Evolutionary conservation across 1,140 invertebrate genomes (phyloP).

Genomic region (Marisa cornuarietis): DNA sequence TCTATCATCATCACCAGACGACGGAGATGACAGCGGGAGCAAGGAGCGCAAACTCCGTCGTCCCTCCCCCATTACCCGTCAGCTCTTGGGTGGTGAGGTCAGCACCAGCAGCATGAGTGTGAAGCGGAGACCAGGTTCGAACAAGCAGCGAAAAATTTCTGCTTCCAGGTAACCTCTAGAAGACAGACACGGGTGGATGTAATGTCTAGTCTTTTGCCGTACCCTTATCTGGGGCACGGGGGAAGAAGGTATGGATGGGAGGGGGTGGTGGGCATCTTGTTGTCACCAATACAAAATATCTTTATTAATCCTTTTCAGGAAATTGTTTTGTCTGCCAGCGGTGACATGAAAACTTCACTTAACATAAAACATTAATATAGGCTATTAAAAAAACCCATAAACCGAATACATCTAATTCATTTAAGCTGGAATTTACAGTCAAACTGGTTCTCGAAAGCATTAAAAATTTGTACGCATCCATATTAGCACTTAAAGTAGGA

Average conservation of each 20-base stretch:
- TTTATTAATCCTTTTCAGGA: background rate
- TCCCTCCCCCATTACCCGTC: constrained; percentile 1
- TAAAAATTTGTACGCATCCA: too few species aligned
- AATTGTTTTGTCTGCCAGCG: background rate
- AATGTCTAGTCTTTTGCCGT: background rate
- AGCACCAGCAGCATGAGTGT: background rate
- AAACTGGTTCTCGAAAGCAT: too few species aligned
- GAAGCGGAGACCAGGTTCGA: background rate
- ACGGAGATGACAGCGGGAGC: background rate
- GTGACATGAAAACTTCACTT: background rate
- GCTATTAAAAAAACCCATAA: too few species aligned
- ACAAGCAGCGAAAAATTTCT: constrained; percentile 13
- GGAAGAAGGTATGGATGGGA: background rate
- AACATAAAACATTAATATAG: background rate
- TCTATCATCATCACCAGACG: background rate
- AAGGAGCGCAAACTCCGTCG: constrained; percentile 10
- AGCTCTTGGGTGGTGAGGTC: background rate
- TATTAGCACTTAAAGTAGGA: too few species aligned
- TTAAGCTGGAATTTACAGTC: too few species aligned
- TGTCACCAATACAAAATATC: background rate
- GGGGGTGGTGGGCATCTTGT: too few species aligned
- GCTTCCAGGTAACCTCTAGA: background rate
- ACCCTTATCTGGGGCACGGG: background rate
- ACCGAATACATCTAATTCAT: too few species aligned
- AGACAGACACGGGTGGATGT: background rate